Evolutionary conservation across 2,113 vertebrate species (phyloP), one percentile per base, ranked within the genome.

Genomic region (Eptesicus fuscus): DNA sequence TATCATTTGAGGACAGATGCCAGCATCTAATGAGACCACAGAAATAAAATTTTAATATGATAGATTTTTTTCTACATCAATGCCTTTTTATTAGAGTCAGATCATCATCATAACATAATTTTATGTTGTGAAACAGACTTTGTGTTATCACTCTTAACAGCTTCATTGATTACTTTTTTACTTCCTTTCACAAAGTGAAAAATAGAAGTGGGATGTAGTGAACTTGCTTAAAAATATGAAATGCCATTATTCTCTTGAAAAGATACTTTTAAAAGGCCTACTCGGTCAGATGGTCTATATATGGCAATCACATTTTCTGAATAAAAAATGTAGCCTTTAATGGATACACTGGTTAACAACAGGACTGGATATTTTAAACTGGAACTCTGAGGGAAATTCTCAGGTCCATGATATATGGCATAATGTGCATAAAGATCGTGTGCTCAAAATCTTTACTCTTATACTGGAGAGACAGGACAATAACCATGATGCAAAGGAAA

Each of bases 41-140:
- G 23, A 95, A 84, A 92, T 95, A 25, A 93, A 96, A 97, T 71
- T 94, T 96, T 91, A 93, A 96, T 95, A 70, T 42, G 56, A 77
- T 91, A 49, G 51, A 79, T 94, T 86, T 95, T 96, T 76, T 74
- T 67, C 63, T 93, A 35, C 77, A 78, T 69, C n/a, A 87, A 90
- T 85, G 84, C n/a, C 59, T 89, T 89, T 70, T 84, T 94, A 94
- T 11, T 96, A 94, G 88, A 95, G 95, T 90, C 49, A 44, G 53
- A 56, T 93, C 83, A 79, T 94, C 77, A 88, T 37, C 44, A 90
- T 44, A 91, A 87, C 47, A 80, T 35, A 71, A 95, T 91, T 71
- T 87, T 44, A 94, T 69, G 63, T 84, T 86, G 44, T 83, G 44
- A 88, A 97, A 94, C 44, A 96, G 59, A 88, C 23, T 87, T 89